Percentiles rank a stretch among this genome's conserved stretches.
Conservation (phyloP, 1,140 invertebrate genomes). For the Palaemon carinicauda region DNA sequence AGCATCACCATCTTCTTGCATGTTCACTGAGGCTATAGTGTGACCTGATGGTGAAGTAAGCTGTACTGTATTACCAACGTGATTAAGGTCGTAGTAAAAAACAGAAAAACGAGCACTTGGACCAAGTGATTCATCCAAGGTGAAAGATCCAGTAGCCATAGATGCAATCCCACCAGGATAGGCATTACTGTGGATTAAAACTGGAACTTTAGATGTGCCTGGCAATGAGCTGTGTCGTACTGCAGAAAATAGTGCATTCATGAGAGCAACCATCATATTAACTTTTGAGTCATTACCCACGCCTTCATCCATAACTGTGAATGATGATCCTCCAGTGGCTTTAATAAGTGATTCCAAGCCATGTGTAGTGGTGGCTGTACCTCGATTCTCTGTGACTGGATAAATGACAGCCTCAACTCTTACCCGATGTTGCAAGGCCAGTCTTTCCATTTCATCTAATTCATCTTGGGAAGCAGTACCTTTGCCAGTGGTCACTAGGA, state of each 20-base stretch:
- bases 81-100: slow-evolving; percentile 59
- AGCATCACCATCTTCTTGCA: slow-evolving; percentile 49
- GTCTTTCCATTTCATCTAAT: not conserved
- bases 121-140: slow-evolving; percentile 57
- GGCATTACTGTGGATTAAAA: slow-evolving; percentile 23
- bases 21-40: slow-evolving; percentile 32
- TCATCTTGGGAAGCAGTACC: not conserved
- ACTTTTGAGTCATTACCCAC: slow-evolving; percentile 66
- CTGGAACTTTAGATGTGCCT: slow-evolving; percentile 24
- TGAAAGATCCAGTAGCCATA: slow-evolving; percentile 58
- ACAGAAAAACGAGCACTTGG: slow-evolving; percentile 55
- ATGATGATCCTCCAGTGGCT: slow-evolving; percentile 65
- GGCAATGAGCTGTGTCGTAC: not conserved
- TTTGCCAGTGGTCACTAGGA: not conserved
- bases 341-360: slow-evolving; percentile 66
- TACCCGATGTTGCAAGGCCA: not conserved
- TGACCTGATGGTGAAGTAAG: slow-evolving; percentile 47
- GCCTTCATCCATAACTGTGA: slow-evolving; percentile 68
- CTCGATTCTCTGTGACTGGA: slow-evolving; percentile 36
- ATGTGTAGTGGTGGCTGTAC: slow-evolving; percentile 8
- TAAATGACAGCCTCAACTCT: not conserved
- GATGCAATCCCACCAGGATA: slow-evolving; percentile 32
- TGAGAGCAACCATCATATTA: slow-evolving; percentile 66
- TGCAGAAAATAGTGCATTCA: slow-evolving; percentile 38
- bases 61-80: slow-evolving; percentile 47